Evolutionary conservation across 2,113 vertebrate species (phyloP).

Genomic region (Scomber colias): DNA sequence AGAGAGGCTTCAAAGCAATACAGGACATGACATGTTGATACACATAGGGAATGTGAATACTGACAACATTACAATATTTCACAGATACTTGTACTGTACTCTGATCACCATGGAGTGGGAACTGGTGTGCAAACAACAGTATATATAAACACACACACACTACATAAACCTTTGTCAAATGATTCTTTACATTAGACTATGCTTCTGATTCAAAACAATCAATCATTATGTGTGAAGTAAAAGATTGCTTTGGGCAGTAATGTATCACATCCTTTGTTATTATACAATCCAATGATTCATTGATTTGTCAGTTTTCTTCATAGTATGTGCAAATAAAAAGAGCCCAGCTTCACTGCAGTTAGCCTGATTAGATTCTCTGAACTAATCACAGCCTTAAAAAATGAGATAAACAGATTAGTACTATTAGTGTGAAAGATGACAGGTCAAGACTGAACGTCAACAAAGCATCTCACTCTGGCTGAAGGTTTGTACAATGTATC

Average conservation of each 20-base stretch:
- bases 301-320: not conserved
- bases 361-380: not conserved
- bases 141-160: too few relatives aligned
- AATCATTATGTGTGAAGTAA: not conserved
- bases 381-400: not conserved
- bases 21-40: not conserved
- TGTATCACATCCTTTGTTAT: too few relatives aligned
- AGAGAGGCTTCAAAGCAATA: constrained; percentile 7
- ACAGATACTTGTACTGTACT: not conserved
- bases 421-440: not conserved
- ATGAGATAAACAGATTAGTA: not conserved
- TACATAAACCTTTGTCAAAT: too few relatives aligned
- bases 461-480: not conserved
- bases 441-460: not conserved
- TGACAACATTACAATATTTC: not conserved
- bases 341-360: not conserved
- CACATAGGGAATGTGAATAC: not conserved
- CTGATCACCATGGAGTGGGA: too few relatives aligned
- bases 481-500: constrained; percentile 10
- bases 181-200: too few relatives aligned
- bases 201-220: not conserved
- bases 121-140: too few relatives aligned
- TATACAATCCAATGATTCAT: not conserved
- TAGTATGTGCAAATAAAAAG: too few relatives aligned
- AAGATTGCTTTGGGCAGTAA: not conserved